A percentile compares a stretch with the other conserved stretches of the same genome.
Conservation (phyloP, 2,888 invertebrate species). For the Pantelozetes paolii region DNA sequence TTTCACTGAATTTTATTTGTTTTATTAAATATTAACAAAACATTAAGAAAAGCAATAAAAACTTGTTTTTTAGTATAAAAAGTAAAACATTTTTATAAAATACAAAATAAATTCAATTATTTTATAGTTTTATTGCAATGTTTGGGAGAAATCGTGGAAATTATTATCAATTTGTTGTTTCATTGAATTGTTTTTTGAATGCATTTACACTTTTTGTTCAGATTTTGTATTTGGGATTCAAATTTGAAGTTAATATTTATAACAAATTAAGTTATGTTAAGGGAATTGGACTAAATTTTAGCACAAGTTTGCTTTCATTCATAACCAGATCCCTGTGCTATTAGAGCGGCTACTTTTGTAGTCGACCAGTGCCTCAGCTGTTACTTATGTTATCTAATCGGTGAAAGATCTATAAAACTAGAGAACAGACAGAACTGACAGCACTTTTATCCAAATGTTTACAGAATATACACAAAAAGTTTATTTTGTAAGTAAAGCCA, state of each 20-base stretch:
- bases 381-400: constrained; percentile 35
- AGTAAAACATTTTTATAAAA: too few relatives aligned
- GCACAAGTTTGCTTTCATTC: not conserved
- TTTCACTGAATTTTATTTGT: constrained; percentile 2
- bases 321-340: not conserved
- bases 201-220: not conserved
- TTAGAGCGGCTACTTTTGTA: constrained; percentile 23
- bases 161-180: too few relatives aligned
- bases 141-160: too few relatives aligned
- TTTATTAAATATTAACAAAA: constrained; percentile 1
- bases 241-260: not conserved
- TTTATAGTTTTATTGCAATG: too few relatives aligned
- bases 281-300: not conserved
- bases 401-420: not conserved
- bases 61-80: too few relatives aligned
- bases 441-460: not conserved
- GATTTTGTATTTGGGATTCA: not conserved
- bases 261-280: not conserved
- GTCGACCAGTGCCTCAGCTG: constrained; percentile 29
- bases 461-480: not conserved
- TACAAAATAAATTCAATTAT: too few relatives aligned
- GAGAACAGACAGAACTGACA: not conserved
- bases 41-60: too few relatives aligned
- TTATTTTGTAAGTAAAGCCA: not conserved
- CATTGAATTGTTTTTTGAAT: not conserved